Evolutionary conservation across 1,140 invertebrate genomes (phyloP).

Genomic region (Trypoxylus dichotomus): DNA sequence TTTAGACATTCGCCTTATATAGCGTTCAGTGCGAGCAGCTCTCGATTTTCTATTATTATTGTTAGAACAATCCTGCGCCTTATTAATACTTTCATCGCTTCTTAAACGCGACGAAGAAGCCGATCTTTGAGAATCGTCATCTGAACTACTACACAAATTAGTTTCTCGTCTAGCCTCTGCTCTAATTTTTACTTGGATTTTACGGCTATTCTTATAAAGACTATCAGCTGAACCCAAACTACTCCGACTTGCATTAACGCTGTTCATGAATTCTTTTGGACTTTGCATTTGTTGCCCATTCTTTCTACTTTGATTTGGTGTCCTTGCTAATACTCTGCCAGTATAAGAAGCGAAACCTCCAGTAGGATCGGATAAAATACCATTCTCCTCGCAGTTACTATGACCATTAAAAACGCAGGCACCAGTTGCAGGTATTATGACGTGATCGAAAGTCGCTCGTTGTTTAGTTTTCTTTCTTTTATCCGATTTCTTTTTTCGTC

Average conservation of each 20-base stretch:
- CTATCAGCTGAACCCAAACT: slow-evolving; percentile 58
- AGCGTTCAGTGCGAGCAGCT: slow-evolving; percentile 75
- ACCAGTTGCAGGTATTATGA: slow-evolving; percentile 40
- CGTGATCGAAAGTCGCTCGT: slow-evolving; percentile 46
- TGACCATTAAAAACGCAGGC: slow-evolving; percentile 41
- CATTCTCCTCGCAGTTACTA: slow-evolving; percentile 54
- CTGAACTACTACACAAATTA: slow-evolving; percentile 67
- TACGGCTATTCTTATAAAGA: slow-evolving; percentile 58
- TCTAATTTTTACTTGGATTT: slow-evolving; percentile 56
- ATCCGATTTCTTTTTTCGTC: slow-evolving; percentile 57
- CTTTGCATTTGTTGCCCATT: slow-evolving; percentile 34
- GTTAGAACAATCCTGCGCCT: slow-evolving; percentile 57
- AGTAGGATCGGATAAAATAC: slow-evolving; percentile 48
- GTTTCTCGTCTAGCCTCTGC: slow-evolving; percentile 65
- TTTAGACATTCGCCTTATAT: slow-evolving; percentile 71
- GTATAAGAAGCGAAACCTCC: slow-evolving; percentile 55
- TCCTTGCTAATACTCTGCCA: slow-evolving; percentile 51
- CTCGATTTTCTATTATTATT: slow-evolving; percentile 57
- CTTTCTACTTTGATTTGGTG: slow-evolving; percentile 36
- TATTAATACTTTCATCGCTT: slow-evolving; percentile 67
- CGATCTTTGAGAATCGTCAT: slow-evolving; percentile 69
- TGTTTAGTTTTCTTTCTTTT: slow-evolving; percentile 45
- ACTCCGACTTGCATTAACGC: slow-evolving; percentile 25
- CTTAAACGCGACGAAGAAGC: slow-evolving; percentile 66
- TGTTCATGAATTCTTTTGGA: slow-evolving; percentile 20